phyloP scores from a whole-genome alignment of 1,140 invertebrate genomes.

The Penaeus japonicus region DNA sequence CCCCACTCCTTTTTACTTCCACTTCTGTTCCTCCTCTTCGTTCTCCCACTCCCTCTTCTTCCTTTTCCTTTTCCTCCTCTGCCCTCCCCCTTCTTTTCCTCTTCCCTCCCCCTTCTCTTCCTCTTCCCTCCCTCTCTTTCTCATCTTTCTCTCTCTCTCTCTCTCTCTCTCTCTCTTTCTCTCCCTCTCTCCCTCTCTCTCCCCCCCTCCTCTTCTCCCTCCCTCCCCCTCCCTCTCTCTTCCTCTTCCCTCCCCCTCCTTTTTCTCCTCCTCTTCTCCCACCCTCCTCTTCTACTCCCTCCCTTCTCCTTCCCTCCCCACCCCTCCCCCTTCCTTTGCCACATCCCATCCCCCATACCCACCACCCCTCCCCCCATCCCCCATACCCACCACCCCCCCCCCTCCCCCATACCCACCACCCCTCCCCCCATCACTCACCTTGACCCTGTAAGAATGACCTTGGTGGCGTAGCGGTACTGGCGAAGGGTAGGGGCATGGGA shows the following conservation, averaged over 20 bases:
- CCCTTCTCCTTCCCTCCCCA: not conserved
- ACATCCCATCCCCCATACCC: not conserved
- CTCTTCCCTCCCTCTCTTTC: too few species aligned
- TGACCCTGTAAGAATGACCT: not conserved
- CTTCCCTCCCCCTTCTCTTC: too few species aligned
- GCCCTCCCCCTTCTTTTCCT: too few species aligned
- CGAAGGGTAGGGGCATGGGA: not conserved
- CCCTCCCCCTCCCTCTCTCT: not conserved
- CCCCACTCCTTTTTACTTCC: too few species aligned
- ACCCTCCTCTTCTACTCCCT: not conserved
- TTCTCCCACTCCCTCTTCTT: too few species aligned
- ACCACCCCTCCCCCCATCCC: too few species aligned
- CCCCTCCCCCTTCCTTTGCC: not conserved
- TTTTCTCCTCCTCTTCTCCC: not conserved
- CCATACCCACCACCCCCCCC: not conserved
- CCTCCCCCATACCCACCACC: not conserved
- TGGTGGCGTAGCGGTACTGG: not conserved
- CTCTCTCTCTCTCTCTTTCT: too few species aligned
- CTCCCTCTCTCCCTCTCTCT: too few species aligned
- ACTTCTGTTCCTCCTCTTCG: too few species aligned
- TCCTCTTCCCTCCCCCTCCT: not conserved
- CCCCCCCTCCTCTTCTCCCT: too few species aligned
- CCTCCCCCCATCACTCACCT: not conserved
- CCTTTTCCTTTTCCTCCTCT: too few species aligned
- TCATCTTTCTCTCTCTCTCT: too few species aligned